Base-by-base conservation (phyloP, 2,113 vertebrate species). In the Phyllostomus hastatus region DNA sequence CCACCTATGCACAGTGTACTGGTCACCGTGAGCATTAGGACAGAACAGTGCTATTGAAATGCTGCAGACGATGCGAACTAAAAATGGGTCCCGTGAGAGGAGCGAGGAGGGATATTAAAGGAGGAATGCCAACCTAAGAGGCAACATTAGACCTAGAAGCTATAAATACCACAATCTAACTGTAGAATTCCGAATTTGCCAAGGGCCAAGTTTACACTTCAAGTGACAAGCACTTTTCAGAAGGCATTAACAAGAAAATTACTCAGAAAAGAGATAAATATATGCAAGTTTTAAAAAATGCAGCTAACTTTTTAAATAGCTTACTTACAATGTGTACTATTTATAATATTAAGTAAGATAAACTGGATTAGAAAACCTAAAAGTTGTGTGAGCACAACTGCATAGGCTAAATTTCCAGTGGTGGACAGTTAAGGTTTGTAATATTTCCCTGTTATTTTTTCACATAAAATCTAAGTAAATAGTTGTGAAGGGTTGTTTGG, bases 251-350 rank as follows among this genome's bases (percentile, higher is more conserved):
- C 4, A 91, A 67, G 46, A 89, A 95, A 75, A 69, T 54, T 73
- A 90, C 26, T 73, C 38, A 82, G 24, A 79, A 57, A 83, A 66
- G 41, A 90, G 66, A 83, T 59, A 91, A 93, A 95, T 90, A 57
- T 5, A 54, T 16, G 28, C 19, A 33, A 52, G 10, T 86, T 89
- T 57, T 43, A 73, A 79, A 50, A 80, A 52, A 43, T 41, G n/a
- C 4, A 14, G 33, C 43, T 20, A 59, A 54, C 10, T 9, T 86
- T 95, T 33, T 43, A 59, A 61, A 57, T 35, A 69, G 61, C 5
- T 35, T 46, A 41, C 33, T 94, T 72, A 73, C 2, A 78, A 59
- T 11, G 16, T 52, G 11, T 52, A 16, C 2, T 69, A 19, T 72
- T 78, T 88, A 28, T 69, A 96, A 70, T 16, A 91, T 26, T 28